phyloP scores from a whole-genome alignment of 2,888 invertebrate species.

The Machimus atricapillus region DNA sequence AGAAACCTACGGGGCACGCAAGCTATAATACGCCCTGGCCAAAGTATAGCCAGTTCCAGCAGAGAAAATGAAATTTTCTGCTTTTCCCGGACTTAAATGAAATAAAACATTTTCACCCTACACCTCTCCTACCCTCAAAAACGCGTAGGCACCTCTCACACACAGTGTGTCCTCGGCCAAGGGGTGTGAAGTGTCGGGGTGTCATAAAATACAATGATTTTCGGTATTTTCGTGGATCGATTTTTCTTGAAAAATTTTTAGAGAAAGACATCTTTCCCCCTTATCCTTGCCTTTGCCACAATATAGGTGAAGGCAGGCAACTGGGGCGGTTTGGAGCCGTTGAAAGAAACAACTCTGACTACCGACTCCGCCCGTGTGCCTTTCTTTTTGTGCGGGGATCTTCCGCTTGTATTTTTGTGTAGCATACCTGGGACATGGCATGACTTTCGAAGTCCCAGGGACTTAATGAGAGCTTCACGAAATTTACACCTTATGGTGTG shows the following conservation, averaged over 20 bases:
- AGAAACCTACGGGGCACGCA: slow-evolving; percentile 21
- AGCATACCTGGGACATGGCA: neutral
- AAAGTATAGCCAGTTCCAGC: slow-evolving; percentile 30
- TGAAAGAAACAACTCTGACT: neutral
- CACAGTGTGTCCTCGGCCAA: neutral
- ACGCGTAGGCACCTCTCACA: neutral
- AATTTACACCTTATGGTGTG: slow-evolving; percentile 31
- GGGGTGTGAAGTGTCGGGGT: slow-evolving; percentile 34
- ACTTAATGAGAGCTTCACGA: slow-evolving; percentile 36
- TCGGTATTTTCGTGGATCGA: slow-evolving; percentile 36
- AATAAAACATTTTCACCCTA: slow-evolving; percentile 33
- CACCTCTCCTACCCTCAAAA: neutral
- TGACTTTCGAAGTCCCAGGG: neutral
- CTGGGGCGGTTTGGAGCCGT: neutral
- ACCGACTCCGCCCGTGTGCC: neutral
- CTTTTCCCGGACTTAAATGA: slow-evolving; percentile 32
- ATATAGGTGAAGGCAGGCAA: neutral
- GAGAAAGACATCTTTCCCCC: neutral
- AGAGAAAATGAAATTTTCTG: slow-evolving; percentile 29
- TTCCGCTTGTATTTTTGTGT: neutral
- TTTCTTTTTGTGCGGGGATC: neutral
- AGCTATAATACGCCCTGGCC: slow-evolving; percentile 31
- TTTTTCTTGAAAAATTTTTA: slow-evolving; percentile 34
- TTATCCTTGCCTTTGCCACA: neutral
- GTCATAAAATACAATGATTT: slow-evolving; percentile 38